Evolutionary conservation across 2,113 vertebrate genomes (phyloP).

Genomic region (Protobothrops mucrosquamatus): DNA sequence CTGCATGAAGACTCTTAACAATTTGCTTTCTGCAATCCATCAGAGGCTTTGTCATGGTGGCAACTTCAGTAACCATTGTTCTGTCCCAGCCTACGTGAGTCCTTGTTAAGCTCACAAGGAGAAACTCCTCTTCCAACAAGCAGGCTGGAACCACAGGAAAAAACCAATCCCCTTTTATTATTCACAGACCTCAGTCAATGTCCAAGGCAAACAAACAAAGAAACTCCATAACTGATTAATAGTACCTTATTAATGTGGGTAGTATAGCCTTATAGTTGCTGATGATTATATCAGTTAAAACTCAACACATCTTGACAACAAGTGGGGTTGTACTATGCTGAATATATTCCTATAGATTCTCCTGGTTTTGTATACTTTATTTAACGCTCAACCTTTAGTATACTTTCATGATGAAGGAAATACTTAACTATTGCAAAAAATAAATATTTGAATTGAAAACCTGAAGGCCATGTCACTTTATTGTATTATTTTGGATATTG

Average conservation of each 20-base stretch:
- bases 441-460: neutral
- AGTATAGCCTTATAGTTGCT: neutral
- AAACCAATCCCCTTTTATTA: too few species aligned
- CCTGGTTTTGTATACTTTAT: neutral
- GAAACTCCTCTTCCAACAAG: too few species aligned
- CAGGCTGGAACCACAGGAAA: too few species aligned
- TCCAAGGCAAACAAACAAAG: too few species aligned
- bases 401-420: neutral
- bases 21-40: neutral
- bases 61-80: neutral
- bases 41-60: neutral
- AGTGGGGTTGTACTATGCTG: neutral
- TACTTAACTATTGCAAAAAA: neutral
- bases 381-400: neutral
- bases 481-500: neutral
- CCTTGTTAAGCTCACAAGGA: too few species aligned
- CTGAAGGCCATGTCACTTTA: neutral
- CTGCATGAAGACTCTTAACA: neutral
- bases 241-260: neutral
- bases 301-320: neutral
- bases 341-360: neutral
- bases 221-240: neutral
- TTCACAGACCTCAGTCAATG: too few species aligned
- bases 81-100: too few species aligned
- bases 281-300: neutral